Conservation (phyloP, 2,113 vertebrate genomes). For the Dryoscopus gambensis region DNA sequence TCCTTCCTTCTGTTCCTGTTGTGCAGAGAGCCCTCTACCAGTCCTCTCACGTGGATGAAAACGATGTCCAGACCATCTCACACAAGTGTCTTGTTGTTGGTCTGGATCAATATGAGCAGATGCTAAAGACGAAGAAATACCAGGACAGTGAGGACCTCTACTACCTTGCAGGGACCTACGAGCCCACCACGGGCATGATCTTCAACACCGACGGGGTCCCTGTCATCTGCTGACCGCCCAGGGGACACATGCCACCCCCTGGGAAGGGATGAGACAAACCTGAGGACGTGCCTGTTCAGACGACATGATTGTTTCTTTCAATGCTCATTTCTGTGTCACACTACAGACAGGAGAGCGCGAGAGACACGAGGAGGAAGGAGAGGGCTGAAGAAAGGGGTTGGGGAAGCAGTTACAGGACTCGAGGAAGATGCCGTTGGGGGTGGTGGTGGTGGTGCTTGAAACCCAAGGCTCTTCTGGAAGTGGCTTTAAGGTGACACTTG, state of each 20-base stretch:
- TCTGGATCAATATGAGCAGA: constrained; percentile 96
- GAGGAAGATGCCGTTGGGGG: neutral
- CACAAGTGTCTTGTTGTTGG: constrained; percentile 98
- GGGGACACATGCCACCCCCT: constrained; percentile 8
- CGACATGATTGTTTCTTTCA: constrained; percentile 72
- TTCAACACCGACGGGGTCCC: constrained; percentile 97
- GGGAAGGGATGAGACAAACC: constrained; percentile 34
- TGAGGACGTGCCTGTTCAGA: constrained; percentile 66
- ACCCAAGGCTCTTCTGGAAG: neutral
- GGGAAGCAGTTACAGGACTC: neutral
- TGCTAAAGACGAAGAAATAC: constrained; percentile 95
- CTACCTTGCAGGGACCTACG: constrained; percentile 97
- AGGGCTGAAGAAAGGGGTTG: constrained; percentile 34
- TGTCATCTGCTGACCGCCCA: constrained; percentile 85
- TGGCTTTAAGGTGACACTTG: constrained; percentile 1
- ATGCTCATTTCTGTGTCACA: constrained; percentile 53
- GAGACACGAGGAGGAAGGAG: constrained; percentile 45
- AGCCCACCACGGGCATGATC: constrained; percentile 99
- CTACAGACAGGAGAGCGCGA: constrained; percentile 42
- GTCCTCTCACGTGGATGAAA: constrained; percentile 97
- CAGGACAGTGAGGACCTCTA: constrained; percentile 98
- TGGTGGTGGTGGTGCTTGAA: neutral
- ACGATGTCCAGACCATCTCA: constrained; percentile 98
- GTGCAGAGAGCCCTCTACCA: constrained; percentile 93
- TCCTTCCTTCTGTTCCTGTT: neutral